Base-by-base conservation (phyloP, 64 coral and sea anemone genomes). In the Porites australiensis region DNA sequence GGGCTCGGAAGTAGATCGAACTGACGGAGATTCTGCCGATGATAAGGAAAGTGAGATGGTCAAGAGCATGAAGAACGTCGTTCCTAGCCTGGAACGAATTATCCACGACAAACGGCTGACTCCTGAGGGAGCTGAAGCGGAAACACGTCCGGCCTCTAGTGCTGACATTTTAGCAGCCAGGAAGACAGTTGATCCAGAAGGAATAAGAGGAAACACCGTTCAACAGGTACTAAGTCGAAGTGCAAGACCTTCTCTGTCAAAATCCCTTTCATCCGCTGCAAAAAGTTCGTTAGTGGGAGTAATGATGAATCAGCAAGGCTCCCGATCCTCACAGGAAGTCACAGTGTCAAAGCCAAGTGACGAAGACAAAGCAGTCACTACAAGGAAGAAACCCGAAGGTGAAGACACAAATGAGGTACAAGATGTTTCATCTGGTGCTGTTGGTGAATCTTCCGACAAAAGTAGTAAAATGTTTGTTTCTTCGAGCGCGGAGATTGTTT, bases 81-180 rank as follows among this genome's bases (percentile, higher is more conserved):
- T 20, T 84, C 63, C 46, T 10, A 69, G 81, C 43, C 45, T 84
- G 64, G 81, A 84, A 48, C 18, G 81, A 68, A 48, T 69, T 50
- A 69, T 84, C 63, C 63, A 51, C 63, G 81, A 67, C 45, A 69
- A 68, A 51, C 45, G 81, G 21, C 51, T 84, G 45, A 84, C 81
- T 84, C 81, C 81, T 6, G 81, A 84, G 64, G 81, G 81, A 50
- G 81, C 81, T 4, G 81, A 84, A n/a, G 81, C 61, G 2, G 81
- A 68, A 21, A 52, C 81, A 69, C 61, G 81, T 6, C 62, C 81
- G 5, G 81, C 63, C 7, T 84, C 81, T 13, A 84, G 45, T 8
- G 61, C 46, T 51, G 46, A 84, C 18, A n/a, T 84, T 49, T n/a
- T 47, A 68, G 47, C 44, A 16, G 13, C 19, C 4, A 68, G 62